A percentile compares a stretch with the other conserved stretches of the same genome.
Evolutionary conservation across 2,888 invertebrate genomes (phyloP).

Genomic region (Mamestra brassicae): DNA sequence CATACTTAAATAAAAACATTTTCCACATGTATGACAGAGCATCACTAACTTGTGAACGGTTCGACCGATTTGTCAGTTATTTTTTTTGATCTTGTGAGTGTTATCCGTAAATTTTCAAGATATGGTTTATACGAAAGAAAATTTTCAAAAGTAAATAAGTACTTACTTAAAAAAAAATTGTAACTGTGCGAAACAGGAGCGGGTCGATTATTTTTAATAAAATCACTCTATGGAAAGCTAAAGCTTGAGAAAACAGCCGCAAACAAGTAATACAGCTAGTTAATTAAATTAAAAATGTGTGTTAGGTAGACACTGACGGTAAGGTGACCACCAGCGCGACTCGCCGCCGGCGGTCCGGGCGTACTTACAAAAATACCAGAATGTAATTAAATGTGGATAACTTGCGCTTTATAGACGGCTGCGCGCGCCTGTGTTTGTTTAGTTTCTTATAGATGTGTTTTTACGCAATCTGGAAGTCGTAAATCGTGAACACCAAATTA

Average conservation of each 20-base stretch:
- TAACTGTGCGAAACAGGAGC: not conserved
- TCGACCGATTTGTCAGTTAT: not conserved
- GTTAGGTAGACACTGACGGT: conserved; percentile 44
- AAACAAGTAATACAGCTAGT: conserved; percentile 16
- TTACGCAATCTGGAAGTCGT: conserved; percentile 91
- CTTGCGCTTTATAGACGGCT: conserved; percentile 90
- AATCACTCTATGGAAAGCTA: not conserved
- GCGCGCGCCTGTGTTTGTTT: conserved; percentile 89
- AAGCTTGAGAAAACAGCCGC: not conserved
- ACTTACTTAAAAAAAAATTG: not conserved
- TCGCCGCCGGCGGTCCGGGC: conserved; percentile 87
- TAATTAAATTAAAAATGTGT: conserved; percentile 35
- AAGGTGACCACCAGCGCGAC: conserved; percentile 82
- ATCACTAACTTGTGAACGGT: too few relatives aligned
- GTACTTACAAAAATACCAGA: conserved; percentile 90
- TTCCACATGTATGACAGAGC: not conserved
- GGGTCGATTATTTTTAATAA: not conserved
- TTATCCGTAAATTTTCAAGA: too few relatives aligned
- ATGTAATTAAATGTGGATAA: conserved; percentile 91
- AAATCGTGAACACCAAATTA: conserved; percentile 90
- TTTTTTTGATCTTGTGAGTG: not conserved
- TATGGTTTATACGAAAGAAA: too few relatives aligned
- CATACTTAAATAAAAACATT: not conserved
- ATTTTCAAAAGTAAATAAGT: too few relatives aligned
- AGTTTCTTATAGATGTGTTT: conserved; percentile 90